A percentile compares a stretch with the other conserved stretches of the same genome.
phyloP scores from a whole-genome alignment of 2,888 invertebrate genomes.

The Mesochorus sp. region DNA sequence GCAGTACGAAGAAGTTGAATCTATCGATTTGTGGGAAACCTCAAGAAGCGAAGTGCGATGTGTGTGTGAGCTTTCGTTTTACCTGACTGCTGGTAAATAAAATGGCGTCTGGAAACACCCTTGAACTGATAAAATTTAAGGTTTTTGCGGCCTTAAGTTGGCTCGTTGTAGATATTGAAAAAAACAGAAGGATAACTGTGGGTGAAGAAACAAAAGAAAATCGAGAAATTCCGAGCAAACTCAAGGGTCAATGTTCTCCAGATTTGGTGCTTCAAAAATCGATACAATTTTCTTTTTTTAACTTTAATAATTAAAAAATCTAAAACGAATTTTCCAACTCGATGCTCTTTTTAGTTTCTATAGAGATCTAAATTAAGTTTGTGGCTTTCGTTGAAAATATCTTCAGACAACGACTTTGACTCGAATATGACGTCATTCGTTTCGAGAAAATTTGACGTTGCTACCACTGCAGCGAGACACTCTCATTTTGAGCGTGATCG shows the following conservation, averaged over 20 bases:
- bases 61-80: conserved; percentile 39
- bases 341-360: not conserved
- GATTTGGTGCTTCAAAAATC: not conserved
- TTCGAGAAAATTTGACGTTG: not conserved
- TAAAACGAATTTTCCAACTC: not conserved
- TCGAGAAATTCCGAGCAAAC: not conserved
- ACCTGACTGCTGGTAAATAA: not conserved
- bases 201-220: not conserved
- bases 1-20: conserved; percentile 64
- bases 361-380: not conserved
- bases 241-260: conserved; percentile 55
- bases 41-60: conserved; percentile 3
- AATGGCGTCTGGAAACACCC: not conserved
- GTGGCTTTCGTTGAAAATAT: not conserved
- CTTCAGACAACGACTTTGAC: too few relatives aligned
- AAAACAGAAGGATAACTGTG: not conserved
- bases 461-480: not conserved
- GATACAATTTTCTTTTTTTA: too few relatives aligned
- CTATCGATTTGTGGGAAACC: conserved; percentile 63
- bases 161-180: not conserved
- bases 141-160: not conserved
- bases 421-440: conserved; percentile 28
- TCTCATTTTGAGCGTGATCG: conserved; percentile 3
- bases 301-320: too few relatives aligned
- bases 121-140: not conserved